Conservation (phyloP, 2,113 vertebrate species). For the Meles meles region DNA sequence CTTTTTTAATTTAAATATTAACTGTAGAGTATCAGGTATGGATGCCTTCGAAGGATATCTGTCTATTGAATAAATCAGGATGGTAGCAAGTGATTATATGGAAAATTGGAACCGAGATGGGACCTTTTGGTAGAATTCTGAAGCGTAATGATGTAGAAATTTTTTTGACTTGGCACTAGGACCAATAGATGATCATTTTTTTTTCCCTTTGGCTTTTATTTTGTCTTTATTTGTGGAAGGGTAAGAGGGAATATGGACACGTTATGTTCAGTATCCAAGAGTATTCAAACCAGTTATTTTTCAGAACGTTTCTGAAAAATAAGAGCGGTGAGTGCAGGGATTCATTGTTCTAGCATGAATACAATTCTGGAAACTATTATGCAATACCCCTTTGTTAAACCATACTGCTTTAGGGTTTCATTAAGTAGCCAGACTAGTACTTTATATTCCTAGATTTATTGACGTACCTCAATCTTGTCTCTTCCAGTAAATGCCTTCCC, state of each 20-base stretch:
- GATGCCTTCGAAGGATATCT: slow-evolving; percentile 7
- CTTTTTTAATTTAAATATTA: slow-evolving; percentile 26
- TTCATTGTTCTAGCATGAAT: slow-evolving; percentile 26
- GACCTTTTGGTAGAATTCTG: slow-evolving; percentile 28
- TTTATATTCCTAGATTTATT: neutral
- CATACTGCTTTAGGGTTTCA: slow-evolving; percentile 8
- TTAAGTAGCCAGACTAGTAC: slow-evolving; percentile 18
- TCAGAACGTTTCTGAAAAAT: slow-evolving; percentile 56
- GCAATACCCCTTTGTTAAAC: slow-evolving; percentile 1
- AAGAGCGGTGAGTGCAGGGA: slow-evolving; percentile 18
- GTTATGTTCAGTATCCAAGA: slow-evolving; percentile 3
- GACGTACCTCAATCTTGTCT: slow-evolving; percentile 11
- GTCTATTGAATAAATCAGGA: neutral
- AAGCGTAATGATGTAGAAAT: neutral
- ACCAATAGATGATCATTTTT: neutral
- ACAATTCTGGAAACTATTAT: neutral
- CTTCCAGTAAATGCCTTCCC: neutral
- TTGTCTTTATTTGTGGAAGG: neutral
- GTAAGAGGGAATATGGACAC: neutral
- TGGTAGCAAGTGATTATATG: neutral
- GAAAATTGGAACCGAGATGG: neutral
- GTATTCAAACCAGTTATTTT: slow-evolving; percentile 21
- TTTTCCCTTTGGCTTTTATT: neutral
- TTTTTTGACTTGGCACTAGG: no score
- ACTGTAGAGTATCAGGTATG: neutral